Evolutionary conservation across 2,888 invertebrate genomes (phyloP).

Genomic region (Bugulina stolonifera): DNA sequence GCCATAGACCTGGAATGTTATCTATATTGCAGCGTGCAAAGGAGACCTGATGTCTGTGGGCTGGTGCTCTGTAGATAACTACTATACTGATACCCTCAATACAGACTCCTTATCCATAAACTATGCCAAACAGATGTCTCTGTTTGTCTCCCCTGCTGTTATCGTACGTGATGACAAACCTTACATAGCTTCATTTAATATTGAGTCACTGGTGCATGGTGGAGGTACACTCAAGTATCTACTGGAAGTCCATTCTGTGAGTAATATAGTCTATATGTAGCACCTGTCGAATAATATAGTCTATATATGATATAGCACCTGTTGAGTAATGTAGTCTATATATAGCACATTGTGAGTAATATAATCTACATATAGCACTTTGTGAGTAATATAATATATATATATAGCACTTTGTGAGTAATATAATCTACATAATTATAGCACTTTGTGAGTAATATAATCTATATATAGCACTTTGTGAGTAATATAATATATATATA

Average conservation of each 20-base stretch:
- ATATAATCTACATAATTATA: too few relatives aligned
- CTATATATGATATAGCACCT: background rate
- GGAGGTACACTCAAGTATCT: slow-evolving; percentile 63
- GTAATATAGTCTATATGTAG: background rate
- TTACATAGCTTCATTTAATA: slow-evolving; percentile 62
- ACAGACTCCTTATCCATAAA: background rate
- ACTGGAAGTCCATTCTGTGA: slow-evolving; percentile 1
- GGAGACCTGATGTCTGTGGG: background rate
- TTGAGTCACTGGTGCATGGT: slow-evolving; percentile 68
- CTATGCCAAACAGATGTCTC: background rate
- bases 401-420: too few relatives aligned
- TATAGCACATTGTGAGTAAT: background rate
- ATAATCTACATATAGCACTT: background rate
- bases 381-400: too few relatives aligned
- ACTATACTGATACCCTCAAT: background rate
- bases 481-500: too few relatives aligned
- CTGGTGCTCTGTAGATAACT: background rate
- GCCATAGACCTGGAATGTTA: too few relatives aligned
- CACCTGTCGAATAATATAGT: background rate
- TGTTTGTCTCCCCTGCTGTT: background rate
- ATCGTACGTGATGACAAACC: slow-evolving; percentile 12
- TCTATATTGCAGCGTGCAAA: background rate
- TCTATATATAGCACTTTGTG: too few relatives aligned
- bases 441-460: too few relatives aligned
- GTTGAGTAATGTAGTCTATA: background rate